Base-by-base conservation (phyloP, 2,888 invertebrate species). In the Iselma pallidipennis region DNA sequence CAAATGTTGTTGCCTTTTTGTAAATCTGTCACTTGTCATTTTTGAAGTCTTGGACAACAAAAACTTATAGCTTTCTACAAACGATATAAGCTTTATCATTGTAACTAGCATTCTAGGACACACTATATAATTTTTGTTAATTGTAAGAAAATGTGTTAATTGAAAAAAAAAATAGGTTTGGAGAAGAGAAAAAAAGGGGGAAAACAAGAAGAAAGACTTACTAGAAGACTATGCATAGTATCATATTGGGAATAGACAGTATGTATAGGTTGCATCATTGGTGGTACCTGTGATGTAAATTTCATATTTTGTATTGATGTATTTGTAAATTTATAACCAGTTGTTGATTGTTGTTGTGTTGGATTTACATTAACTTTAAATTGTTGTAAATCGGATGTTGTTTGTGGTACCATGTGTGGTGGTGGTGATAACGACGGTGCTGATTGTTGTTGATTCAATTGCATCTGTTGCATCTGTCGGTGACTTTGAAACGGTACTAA, bases 271-370 rank as follows among this genome's bases (percentile, higher is more conserved):
- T 72, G 73, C 68, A 71, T 66, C 70, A 71, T 65, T 66, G 69
- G 74, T 63, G 72, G 63, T 67, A 68, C 69, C 71, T 77, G 80
- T 74, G 79, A 72, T 73, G 78, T 75, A 62, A 80, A 80, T 67
- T 81, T 81, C 31, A 78, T 57, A 66, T 73, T 79, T 23, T 79
- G 74, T 49, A 72, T 60, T 4, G 71, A 55, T 21, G 76, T 73
- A 26, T 74, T 59, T 19, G 76, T 59, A 67, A 80, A 79, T 66
- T 80, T 80, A 63, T 78, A 79, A 53, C 72, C 76, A 55, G 74
- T 69, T 53, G 65, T 67, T 25, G 67, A 53, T 31, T 67, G 68
- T 55, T 67, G 68, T 26, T 68, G 66, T 14, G 65, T 52, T 63
- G 63, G 16, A 63, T 53, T 42, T 57, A 61, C 55, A 37, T 57